A percentile compares a stretch with the other conserved stretches of the same genome.
Conservation (phyloP, 2,797 vertebrate species). For the Oreortyx pictus region DNA sequence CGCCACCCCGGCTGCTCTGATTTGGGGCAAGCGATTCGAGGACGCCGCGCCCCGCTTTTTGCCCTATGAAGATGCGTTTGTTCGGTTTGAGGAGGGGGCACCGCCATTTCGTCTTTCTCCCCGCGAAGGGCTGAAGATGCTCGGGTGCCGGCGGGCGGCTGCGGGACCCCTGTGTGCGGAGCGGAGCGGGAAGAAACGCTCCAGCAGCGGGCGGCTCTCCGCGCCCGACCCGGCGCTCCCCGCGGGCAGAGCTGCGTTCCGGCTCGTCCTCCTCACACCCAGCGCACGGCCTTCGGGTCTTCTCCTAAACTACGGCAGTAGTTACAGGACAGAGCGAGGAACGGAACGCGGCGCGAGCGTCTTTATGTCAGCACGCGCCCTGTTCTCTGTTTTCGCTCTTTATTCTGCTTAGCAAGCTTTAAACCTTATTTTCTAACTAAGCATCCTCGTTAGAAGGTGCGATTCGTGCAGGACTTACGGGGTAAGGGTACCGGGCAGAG, state of each 20-base stretch:
- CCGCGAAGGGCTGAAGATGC: too few relatives aligned
- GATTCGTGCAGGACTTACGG: background rate
- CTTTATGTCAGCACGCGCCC: accelerated
- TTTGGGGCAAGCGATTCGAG: background rate
- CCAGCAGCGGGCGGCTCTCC: background rate
- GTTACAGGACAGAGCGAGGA: background rate
- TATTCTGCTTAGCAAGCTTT: background rate
- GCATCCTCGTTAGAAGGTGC: background rate
- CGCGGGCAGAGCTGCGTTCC: too few relatives aligned
- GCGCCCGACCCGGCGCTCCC: background rate
- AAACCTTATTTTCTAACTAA: background rate
- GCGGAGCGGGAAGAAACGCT: background rate
- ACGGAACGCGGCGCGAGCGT: background rate
- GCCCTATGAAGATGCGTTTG: background rate
- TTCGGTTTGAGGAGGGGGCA: background rate
- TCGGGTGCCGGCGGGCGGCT: background rate
- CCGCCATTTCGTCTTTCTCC: background rate
- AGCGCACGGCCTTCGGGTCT: background rate
- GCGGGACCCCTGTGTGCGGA: background rate
- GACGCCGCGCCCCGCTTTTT: background rate
- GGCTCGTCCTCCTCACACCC: background rate
- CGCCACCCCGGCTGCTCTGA: background rate
- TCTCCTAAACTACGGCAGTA: background rate
- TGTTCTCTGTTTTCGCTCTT: background rate
- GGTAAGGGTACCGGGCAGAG: background rate